A percentile compares a stretch with the other conserved stretches of the same genome.
Evolutionary conservation across 2,888 invertebrate genomes (phyloP).

Genomic region (Ectobius pallidus): DNA sequence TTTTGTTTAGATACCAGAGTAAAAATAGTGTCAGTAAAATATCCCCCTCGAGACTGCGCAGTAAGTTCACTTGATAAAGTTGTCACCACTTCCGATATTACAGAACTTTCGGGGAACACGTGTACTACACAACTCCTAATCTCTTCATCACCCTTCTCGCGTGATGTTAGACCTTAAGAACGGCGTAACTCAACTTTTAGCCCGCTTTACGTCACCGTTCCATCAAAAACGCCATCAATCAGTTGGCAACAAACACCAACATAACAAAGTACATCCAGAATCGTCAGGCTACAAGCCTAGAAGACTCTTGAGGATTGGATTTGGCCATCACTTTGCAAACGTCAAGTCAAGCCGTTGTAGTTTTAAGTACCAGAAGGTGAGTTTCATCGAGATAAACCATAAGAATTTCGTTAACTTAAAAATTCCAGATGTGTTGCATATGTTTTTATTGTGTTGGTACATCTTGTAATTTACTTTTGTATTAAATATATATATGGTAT

Average conservation of each 20-base stretch:
- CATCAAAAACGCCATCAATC: not conserved
- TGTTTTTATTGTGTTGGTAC: no score
- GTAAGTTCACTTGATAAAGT: no score
- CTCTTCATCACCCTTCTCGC: no score
- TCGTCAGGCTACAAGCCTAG: constrained; percentile 19
- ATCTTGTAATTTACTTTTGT: no score
- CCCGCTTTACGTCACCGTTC: constrained; percentile 27
- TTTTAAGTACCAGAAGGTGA: constrained; percentile 36
- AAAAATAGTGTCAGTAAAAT: no score
- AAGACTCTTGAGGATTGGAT: constrained; percentile 28
- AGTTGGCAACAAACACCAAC: not conserved
- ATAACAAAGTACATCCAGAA: constrained; percentile 34
- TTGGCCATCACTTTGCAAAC: constrained; percentile 22
- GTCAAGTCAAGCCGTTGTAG: constrained; percentile 11
- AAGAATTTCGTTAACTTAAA: no score
- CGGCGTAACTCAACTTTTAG: constrained; percentile 30
- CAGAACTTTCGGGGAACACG: not conserved
- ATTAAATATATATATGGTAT: no score
- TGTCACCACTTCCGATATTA: no score
- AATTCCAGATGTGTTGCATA: no score
- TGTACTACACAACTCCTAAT: no score
- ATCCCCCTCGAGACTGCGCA: no score
- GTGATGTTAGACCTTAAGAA: constrained; percentile 36
- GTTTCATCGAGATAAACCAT: not conserved
- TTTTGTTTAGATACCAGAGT: no score